Percentiles rank a stretch among this genome's conserved stretches.
phyloP scores from a whole-genome alignment of 2,113 vertebrate genomes.

The Salvelinus alpinus region DNA sequence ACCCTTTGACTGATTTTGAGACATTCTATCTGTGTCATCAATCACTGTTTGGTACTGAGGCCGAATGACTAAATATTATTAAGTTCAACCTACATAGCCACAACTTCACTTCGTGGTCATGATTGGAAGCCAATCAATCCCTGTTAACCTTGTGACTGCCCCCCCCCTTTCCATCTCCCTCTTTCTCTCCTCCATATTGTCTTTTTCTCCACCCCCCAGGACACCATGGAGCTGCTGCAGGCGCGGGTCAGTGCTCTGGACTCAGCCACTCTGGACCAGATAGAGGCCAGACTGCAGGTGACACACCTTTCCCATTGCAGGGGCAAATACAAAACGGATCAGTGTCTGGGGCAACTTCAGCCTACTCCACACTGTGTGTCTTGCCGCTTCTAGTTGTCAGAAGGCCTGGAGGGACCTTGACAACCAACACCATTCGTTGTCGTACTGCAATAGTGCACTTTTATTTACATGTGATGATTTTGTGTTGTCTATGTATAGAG shows the following conservation, averaged over 20 bases:
- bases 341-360: too few relatives aligned
- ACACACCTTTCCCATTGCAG: background rate
- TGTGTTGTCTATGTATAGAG: constrained; percentile 72
- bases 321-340: background rate
- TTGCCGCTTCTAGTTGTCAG: too few relatives aligned
- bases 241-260: constrained; percentile 89
- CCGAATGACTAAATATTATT: too few relatives aligned
- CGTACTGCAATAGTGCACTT: too few relatives aligned
- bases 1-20: background rate
- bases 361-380: too few relatives aligned
- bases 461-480: background rate
- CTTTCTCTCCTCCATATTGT: background rate
- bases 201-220: constrained; percentile 59
- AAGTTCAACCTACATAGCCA: too few relatives aligned
- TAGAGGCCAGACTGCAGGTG: constrained; percentile 93
- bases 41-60: too few relatives aligned
- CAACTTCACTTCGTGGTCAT: too few relatives aligned
- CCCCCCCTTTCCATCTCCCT: background rate
- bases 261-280: constrained; percentile 87
- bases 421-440: too few relatives aligned
- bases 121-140: too few relatives aligned
- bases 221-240: constrained; percentile 88
- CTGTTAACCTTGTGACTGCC: too few relatives aligned
- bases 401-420: too few relatives aligned
- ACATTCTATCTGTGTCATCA: background rate